Base-by-base conservation (phyloP, 2,888 invertebrate genomes). In the Allygus modestus region DNA sequence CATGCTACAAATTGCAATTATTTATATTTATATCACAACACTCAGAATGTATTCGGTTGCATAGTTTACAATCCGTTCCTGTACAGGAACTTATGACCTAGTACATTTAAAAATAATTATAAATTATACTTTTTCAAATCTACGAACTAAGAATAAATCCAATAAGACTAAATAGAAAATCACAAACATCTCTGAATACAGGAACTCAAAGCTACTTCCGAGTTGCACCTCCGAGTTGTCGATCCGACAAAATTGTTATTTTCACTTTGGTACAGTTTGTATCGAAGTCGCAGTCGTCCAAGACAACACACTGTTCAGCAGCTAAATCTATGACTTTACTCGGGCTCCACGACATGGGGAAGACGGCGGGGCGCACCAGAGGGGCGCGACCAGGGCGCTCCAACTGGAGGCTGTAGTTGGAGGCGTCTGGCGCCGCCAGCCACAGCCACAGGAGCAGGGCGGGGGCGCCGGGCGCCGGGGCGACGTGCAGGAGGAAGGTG, bases 391-490 rank as follows among this genome's bases (percentile, higher is more conserved):
- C 73, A n/a, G 84, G 84, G 28, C 46, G 58, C 17, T 81, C 75
- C 37, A 84, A 82, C n/a, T 46, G 81, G 73, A 84, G 81, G 28
- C 33, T 15, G 46, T 81, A 84, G 33, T 28, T 11, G n/a, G 71
- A 43, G 31, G 79, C 75, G 54, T 41, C 79, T 15, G 37, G 46
- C 5, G 73, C 31, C n/a, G 77, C 79, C 12, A 79, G 23, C 85
- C 85, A 85, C 11, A 85, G 69, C 85, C 85, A 85, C n/a, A 85
- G 33, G 15, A 85, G 69, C n/a, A 85, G 69, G 2, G 54, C 79
- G 0, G 46, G 31, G 43, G 79, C 51, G 31, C 43, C 69, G 43
- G 58, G 65, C 1, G 77, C 79, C 0, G 83, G 71, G 23, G 23
- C 17, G 0, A 54, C 85, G 37, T 83, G 83, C 0, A 85, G 75